Percentiles rank a stretch among this genome's conserved stretches.
Evolutionary conservation across 1,140 invertebrate genomes (phyloP).

Genomic region (Zaprionus tsacasi): DNA sequence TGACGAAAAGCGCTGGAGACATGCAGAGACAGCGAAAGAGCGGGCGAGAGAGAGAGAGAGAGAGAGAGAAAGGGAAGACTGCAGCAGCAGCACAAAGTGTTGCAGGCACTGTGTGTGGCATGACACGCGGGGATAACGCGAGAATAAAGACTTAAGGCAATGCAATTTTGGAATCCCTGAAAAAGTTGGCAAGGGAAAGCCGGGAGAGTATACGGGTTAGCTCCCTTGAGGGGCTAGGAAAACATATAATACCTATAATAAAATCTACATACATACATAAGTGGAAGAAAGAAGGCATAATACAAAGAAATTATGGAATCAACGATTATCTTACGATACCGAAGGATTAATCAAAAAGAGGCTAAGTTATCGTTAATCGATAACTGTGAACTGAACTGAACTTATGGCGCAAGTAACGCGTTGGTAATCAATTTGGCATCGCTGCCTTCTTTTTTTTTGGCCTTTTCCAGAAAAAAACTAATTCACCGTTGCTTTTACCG

Average conservation of each 20-base stretch:
- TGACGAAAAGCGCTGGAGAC: slow-evolving; percentile 33
- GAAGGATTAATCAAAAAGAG: no score
- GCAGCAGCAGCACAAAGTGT: slow-evolving; percentile 10
- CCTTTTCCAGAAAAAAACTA: slow-evolving; percentile 9
- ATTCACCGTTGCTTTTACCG: slow-evolving; percentile 17
- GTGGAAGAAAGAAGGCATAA: no score
- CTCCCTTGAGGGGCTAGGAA: no score
- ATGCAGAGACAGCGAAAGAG: neutral
- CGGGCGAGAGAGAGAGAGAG: neutral
- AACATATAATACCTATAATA: no score
- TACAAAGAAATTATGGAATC: no score
- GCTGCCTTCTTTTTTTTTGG: slow-evolving; percentile 5
- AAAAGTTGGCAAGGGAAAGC: neutral
- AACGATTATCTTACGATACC: no score
- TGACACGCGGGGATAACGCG: neutral
- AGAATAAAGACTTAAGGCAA: neutral
- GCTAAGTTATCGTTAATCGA: no score
- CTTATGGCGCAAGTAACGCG: no score
- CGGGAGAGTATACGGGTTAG: no score
- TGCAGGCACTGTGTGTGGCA: neutral
- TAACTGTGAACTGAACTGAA: no score
- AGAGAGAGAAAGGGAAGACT: slow-evolving; percentile 9
- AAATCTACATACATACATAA: no score
- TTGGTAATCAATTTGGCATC: neutral
- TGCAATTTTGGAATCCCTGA: neutral